Conservation (phyloP, 2,113 vertebrate genomes). For the Colaptes auratus region DNA sequence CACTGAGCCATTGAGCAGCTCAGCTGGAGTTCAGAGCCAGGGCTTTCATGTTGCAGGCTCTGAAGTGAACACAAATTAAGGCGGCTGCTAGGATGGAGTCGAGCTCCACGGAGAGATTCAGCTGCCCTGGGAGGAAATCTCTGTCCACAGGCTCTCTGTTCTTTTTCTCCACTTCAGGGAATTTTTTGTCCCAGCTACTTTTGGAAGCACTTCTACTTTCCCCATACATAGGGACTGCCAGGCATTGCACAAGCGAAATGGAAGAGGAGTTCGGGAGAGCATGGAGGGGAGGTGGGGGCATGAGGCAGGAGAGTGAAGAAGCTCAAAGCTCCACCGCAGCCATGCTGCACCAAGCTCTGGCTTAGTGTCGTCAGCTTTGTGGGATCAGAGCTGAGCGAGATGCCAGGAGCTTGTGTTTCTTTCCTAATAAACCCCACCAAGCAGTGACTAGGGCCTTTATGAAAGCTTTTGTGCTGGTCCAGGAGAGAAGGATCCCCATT, state of each 20-base stretch:
- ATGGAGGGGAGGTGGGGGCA: rapidly evolving
- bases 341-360: not conserved
- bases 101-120: not conserved
- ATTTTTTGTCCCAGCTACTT: not conserved
- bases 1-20: conserved; percentile 64
- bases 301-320: not conserved
- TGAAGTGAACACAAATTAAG: conserved; percentile 66
- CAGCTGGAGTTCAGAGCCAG: conserved; percentile 58
- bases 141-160: not conserved
- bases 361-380: not conserved
- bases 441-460: conserved; percentile 29
- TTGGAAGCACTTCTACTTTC: not conserved
- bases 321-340: not conserved
- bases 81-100: not conserved
- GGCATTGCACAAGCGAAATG: not conserved
- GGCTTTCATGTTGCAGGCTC: conserved; percentile 58
- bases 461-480: conserved; percentile 26
- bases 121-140: conserved; percentile 1
- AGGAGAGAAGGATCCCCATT: conserved; percentile 1
- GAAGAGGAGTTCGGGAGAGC: not conserved
- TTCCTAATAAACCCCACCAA: conserved; percentile 23
- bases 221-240: rapidly evolving
- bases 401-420: not conserved
- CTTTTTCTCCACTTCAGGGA: not conserved
- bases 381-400: not conserved